phyloP scores from a whole-genome alignment of 2,888 invertebrate species.

The Strigamia transsilvanica region DNA sequence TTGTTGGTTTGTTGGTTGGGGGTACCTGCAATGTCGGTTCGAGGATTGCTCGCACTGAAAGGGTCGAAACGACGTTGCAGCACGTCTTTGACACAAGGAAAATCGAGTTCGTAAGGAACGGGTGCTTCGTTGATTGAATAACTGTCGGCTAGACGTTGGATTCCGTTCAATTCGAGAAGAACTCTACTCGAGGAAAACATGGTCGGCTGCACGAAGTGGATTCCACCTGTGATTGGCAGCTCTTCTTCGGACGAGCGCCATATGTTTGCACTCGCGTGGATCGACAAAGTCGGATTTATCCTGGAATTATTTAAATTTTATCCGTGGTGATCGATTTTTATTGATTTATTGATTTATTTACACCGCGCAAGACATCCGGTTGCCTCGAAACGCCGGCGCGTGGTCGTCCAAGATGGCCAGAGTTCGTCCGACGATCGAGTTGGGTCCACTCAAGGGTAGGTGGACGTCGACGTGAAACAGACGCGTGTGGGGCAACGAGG shows the following conservation, averaged over 20 bases:
- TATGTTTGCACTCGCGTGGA: conserved; percentile 43
- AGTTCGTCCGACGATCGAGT: conserved; percentile 80
- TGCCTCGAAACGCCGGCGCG: conserved; percentile 86
- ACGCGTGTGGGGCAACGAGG: conserved; percentile 73
- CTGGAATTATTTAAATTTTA: not conserved
- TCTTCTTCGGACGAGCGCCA: conserved; percentile 52
- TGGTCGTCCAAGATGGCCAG: conserved; percentile 87
- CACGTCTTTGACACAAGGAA: conserved; percentile 85
- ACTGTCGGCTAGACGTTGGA: conserved; percentile 72
- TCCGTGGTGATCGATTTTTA: too few species aligned
- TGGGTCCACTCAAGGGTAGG: conserved; percentile 78
- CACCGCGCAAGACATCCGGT: conserved; percentile 87
- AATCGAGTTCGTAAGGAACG: conserved; percentile 81
- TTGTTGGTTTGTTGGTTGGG: conserved; percentile 59
- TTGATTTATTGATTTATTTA: too few species aligned
- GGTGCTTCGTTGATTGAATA: conserved; percentile 89
- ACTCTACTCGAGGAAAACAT: conserved; percentile 84
- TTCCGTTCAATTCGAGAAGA: conserved; percentile 77
- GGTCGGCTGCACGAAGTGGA: conserved; percentile 74
- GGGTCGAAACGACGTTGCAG: conserved; percentile 90
- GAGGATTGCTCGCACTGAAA: conserved; percentile 72
- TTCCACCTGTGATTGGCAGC: conserved; percentile 48
- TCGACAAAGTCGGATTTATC: not conserved
- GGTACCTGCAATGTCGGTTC: conserved; percentile 69
- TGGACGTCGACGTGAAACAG: conserved; percentile 80